Evolutionary conservation across 2,797 vertebrate species (phyloP), one percentile per base, ranked within the genome.

Genomic region (Aphelocoma californica): DNA sequence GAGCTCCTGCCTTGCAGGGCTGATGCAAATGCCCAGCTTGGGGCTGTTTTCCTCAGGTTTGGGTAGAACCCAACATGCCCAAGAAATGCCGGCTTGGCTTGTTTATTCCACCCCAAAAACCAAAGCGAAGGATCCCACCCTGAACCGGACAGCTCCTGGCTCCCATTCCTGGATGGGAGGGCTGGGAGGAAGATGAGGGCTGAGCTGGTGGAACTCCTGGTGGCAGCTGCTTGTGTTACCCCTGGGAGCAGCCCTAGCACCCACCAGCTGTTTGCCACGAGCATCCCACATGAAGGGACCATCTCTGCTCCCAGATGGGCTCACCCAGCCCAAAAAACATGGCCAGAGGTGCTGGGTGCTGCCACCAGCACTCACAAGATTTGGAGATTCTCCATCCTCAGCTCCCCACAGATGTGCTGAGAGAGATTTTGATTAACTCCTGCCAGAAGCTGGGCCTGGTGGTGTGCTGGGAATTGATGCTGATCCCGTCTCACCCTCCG

Each of bases 391-490:
- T 32, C 29, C 17, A 32, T 50, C 28, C 69, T 65, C 19, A 47
- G 48, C 42, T 85, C 50, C 48, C 60, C 2, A 5, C 16, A 70
- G 56, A 65, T n/a, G 28, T 7, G 6, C 45, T 20, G 36, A 4
- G 75, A 44, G 88, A 0, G 14, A 48, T 89, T 93, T 82, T 64
- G 75, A 94, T 91, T 48, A 86, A 90, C 29, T 89, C 32, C 67
- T 61, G 51, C 65, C 6, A 21, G 61, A 94, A 70, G 62, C 48
- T 2, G 0, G 34, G 3, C 2, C 53, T 0, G 0, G 74, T 5
- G 19, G 75, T 60, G 95, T 50, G 90, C 84, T 81, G 74, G 65
- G 95, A 95, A 93, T 89, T 70, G 91, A 71, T 93, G 80, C 81
- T 81, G 82, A 95, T 96, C 91, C 90, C 3, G 0, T 79, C 86